A percentile compares a stretch with the other conserved stretches of the same genome.
These are phyloP conservation scores for Lates japonicus DNA, from an alignment of 2,797 vertebrate species.

Conservation along the genomic window DNA sequence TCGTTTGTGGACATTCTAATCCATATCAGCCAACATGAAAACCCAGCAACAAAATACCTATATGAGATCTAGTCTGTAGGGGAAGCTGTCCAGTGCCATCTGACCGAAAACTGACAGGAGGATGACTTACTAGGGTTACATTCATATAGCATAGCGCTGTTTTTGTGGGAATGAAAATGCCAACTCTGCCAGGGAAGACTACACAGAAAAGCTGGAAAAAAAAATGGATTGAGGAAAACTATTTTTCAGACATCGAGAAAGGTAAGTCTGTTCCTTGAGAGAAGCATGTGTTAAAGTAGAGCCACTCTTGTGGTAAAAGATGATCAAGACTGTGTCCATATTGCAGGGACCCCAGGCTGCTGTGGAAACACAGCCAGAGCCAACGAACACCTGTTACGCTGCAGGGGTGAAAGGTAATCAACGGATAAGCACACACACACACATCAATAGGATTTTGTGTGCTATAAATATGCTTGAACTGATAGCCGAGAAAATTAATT, in stretches of 20 bases:
- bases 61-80: not conserved
- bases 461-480: not conserved
- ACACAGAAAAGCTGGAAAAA: not conserved
- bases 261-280: not conserved
- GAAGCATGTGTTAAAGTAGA: not conserved
- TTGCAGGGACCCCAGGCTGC: conserved; percentile 94
- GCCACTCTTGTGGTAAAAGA: conserved; percentile 92
- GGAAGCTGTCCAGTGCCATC: not conserved
- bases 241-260: not conserved
- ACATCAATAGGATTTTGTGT: not conserved
- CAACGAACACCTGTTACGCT: conserved; percentile 91
- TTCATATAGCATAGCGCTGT: not conserved
- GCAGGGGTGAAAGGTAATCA: conserved; percentile 30
- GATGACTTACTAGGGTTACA: not conserved
- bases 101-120: not conserved
- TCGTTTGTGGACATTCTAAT: not conserved
- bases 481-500: not conserved
- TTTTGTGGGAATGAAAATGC: not conserved
- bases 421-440: not conserved
- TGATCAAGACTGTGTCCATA: conserved; percentile 96
- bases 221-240: no score
- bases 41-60: no score
- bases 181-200: not conserved
- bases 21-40: no score
- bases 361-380: conserved; percentile 90